Evolutionary conservation across 2,113 vertebrate species (phyloP).

Genomic region (Ptyas mucosa): DNA sequence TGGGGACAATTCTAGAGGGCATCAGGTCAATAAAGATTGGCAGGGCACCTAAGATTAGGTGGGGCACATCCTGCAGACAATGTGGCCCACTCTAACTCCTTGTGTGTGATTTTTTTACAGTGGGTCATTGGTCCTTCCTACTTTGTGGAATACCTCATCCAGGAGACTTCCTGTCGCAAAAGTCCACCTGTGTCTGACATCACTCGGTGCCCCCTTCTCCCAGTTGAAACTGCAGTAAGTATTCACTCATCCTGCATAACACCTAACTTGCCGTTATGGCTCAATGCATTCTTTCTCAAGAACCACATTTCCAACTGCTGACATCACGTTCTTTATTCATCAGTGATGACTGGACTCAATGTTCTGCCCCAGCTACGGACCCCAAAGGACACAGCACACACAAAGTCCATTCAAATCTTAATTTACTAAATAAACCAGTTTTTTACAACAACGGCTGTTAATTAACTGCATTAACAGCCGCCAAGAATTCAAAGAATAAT

Average conservation of each 20-base stretch:
- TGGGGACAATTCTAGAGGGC: background rate
- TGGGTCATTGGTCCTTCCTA: conserved; percentile 39
- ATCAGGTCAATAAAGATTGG: background rate
- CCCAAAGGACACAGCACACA: too few relatives aligned
- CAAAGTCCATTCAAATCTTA: too few relatives aligned
- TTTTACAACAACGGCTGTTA: too few relatives aligned
- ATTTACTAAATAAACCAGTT: too few relatives aligned
- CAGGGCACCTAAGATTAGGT: background rate
- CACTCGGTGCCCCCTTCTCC: conserved; percentile 40
- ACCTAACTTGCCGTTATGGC: background rate
- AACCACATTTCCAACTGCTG: background rate
- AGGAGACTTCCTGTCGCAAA: conserved; percentile 60
- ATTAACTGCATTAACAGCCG: too few relatives aligned
- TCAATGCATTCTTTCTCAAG: background rate
- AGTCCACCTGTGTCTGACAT: background rate
- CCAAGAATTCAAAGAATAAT: too few relatives aligned
- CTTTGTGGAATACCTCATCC: conserved; percentile 66
- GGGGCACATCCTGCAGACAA: background rate
- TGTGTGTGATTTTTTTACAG: conserved; percentile 40
- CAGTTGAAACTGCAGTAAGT: conserved; percentile 43
- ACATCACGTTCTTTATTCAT: background rate
- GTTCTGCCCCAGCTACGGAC: too few relatives aligned
- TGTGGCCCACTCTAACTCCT: background rate
- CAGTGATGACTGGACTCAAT: background rate
- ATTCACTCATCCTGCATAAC: background rate